phyloP scores from a whole-genome alignment of 2,797 vertebrate species.

The Anas acuta region DNA sequence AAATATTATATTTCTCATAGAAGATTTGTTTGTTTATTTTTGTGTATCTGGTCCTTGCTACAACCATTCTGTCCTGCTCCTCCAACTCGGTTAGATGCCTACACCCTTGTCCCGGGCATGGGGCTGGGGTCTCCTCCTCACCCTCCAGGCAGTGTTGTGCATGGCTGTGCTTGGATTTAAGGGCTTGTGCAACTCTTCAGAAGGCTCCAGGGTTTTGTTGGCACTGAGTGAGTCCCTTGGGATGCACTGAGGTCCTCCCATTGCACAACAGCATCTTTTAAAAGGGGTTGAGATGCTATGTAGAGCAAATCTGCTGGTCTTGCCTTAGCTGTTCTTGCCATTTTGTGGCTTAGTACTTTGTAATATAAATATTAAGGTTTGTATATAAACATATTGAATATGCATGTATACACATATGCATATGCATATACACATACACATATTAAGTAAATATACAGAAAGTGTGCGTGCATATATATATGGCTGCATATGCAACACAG shows the following conservation, averaged over 20 bases:
- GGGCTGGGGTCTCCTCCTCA: not conserved
- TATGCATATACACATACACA: not conserved
- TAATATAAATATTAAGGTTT: not conserved
- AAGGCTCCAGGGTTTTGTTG: accelerated
- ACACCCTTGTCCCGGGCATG: too few species aligned
- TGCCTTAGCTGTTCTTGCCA: not conserved
- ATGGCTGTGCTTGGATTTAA: not conserved
- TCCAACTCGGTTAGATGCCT: too few species aligned
- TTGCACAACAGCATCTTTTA: not conserved
- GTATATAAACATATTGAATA: not conserved
- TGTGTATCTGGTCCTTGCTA: not conserved
- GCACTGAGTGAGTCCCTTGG: not conserved
- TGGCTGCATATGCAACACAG: not conserved
- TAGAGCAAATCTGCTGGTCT: not conserved
- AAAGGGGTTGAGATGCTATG: not conserved
- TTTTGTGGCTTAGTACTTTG: not conserved
- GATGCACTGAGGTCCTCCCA: not conserved
- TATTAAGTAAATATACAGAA: not conserved
- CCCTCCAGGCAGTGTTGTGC: not conserved
- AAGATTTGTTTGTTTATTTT: not conserved
- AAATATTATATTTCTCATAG: not conserved
- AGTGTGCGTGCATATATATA: not conserved
- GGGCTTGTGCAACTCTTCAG: not conserved
- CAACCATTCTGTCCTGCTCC: not conserved
- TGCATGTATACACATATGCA: not conserved